Evolutionary conservation across 1,140 invertebrate genomes (phyloP), one percentile per base, ranked within the genome.

Genomic region (Procambarus virginalis): DNA sequence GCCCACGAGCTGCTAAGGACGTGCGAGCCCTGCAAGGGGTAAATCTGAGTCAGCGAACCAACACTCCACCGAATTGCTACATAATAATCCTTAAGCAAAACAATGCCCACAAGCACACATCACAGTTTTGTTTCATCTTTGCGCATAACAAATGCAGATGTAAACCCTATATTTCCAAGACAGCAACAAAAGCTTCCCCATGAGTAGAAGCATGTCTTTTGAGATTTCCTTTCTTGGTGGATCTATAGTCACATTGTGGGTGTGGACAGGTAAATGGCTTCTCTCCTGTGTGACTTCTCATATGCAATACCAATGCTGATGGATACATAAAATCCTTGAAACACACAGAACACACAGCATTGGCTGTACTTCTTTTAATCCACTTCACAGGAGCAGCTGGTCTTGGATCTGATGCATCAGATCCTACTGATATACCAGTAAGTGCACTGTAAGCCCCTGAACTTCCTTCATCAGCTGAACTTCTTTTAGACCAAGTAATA

Each of bases 291-390:
- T 89, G 87, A 55, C 64, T 89, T 34, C 87, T 76, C 87, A 89
- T 89, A 70, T 89, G 87, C 55, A 89, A 80, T 10, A 55, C 75
- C 80, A 89, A 48, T 6, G 87, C 87, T 64, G 87, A 89, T 2
- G 87, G 87, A 64, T 89, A 89, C 80, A 89, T 83, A 75, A 89
- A 89, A 80, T 89, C 87, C 81, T 89, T 89, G 80, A 89, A 77
- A 77, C 87, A 89, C 4, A 89, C 46, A 68, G 80, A 51, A 77
- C 87, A 89, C 73, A 89, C 78, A 49, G 87, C 79, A 48, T 20
- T 89, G 73, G 60, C 68, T 4, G 77, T 34, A 22, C 58, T 81
- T 20, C 78, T 79, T 48, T 80, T 80, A 58, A 5, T 73, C 49
- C 76, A 79, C 51, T 58, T 46, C 2, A 68, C 9, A 46, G 73